A percentile compares a stretch with the other conserved stretches of the same genome.
phyloP scores from a whole-genome alignment of 2,797 vertebrate genomes.

The Buphagus erythrorhynchus region DNA sequence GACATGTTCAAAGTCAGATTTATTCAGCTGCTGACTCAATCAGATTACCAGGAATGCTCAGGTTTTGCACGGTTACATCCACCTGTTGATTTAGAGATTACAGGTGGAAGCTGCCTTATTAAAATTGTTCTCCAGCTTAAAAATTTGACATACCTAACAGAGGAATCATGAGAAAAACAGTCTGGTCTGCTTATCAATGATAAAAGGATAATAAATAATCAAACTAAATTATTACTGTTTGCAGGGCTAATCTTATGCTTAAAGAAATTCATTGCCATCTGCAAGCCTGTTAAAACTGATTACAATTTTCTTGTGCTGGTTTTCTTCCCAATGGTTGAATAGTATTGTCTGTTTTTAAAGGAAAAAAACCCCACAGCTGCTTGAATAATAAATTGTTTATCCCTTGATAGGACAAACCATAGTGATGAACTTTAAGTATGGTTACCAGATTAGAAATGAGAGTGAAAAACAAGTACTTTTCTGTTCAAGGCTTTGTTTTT shows the following conservation, averaged over 20 bases:
- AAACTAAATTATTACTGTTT: slow-evolving; percentile 16
- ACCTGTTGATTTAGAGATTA: slow-evolving; percentile 46
- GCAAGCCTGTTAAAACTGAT: slow-evolving; percentile 19
- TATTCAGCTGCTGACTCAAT: neutral
- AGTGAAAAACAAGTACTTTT: slow-evolving; percentile 24
- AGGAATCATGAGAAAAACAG: neutral
- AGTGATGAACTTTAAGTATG: slow-evolving; percentile 29
- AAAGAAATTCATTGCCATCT: slow-evolving; percentile 40
- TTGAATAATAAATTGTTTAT: slow-evolving; percentile 29
- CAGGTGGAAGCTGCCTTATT: neutral
- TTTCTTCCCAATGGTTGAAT: slow-evolving; percentile 14
- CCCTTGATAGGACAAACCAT: slow-evolving; percentile 50
- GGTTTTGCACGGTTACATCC: neutral
- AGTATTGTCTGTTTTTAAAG: slow-evolving; percentile 22
- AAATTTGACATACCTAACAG: neutral
- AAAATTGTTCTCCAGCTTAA: neutral
- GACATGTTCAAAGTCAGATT: neutral
- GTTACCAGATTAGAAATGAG: slow-evolving; percentile 29
- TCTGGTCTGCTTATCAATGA: neutral
- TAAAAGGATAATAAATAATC: neutral
- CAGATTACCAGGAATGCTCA: neutral
- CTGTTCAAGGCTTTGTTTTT: slow-evolving; percentile 22
- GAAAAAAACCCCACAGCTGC: neutral
- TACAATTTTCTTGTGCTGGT: neutral
- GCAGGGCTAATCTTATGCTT: neutral